A percentile compares a stretch with the other conserved stretches of the same genome.
These are phyloP conservation scores for Rhincodon typus DNA, from an alignment of 2,797 vertebrate species.

Conservation along the genomic window DNA sequence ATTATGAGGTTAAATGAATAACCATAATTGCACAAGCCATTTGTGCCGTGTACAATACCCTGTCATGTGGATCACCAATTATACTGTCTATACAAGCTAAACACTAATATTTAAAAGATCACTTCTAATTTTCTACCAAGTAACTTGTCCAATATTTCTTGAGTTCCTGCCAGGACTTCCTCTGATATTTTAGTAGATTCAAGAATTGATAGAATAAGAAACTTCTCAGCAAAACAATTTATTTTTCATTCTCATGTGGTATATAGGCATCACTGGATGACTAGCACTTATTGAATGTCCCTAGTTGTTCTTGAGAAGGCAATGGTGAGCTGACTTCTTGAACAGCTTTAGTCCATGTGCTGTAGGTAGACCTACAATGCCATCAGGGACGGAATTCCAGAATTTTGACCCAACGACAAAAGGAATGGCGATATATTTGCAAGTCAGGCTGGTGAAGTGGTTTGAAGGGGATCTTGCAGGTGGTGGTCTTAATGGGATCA, in stretches of 20 bases:
- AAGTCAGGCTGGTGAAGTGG: too few species aligned
- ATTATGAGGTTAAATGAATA: background rate
- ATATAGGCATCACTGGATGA: too few species aligned
- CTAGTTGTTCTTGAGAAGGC: too few species aligned
- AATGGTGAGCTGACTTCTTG: too few species aligned
- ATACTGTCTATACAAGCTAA: background rate
- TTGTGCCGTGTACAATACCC: background rate
- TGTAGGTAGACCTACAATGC: too few species aligned
- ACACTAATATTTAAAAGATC: background rate
- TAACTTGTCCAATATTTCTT: background rate
- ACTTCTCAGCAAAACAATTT: background rate
- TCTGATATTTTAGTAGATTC: background rate
- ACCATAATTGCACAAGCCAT: background rate
- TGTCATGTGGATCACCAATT: background rate
- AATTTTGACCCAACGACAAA: too few species aligned
- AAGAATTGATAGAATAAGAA: background rate
- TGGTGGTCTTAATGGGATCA: background rate
- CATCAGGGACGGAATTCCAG: too few species aligned
- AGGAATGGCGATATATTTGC: too few species aligned
- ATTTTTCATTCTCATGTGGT: background rate
- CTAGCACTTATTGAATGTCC: too few species aligned
- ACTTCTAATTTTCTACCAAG: background rate
- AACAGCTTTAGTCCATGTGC: too few species aligned
- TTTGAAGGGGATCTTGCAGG: too few species aligned
- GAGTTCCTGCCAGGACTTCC: background rate